Base-by-base conservation (phyloP, 2,888 invertebrate genomes). In the Pseudococcus viburni region DNA sequence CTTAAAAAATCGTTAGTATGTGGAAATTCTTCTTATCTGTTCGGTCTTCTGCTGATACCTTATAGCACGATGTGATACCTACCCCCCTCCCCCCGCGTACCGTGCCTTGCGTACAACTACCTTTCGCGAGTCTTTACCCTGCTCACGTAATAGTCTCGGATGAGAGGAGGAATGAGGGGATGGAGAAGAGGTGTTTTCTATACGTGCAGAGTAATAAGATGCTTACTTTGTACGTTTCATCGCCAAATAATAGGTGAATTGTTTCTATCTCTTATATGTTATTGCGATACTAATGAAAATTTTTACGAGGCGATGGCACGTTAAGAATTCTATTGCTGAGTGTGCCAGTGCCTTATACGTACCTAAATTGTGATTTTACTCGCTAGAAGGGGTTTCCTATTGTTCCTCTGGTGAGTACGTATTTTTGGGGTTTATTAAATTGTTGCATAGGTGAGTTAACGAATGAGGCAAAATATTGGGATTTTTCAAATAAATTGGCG, bases 1-100 rank as follows among this genome's bases (percentile, higher is more conserved):
- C 77, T 77, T 77, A 77, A 77, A 77, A 26, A 77, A 77, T 77
- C 39, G 77, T 77, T 77, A 77, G 77, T 77, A 39, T 77, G 33
- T 77, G 77, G 39, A 77, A 77, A 33, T 39, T 77, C 17, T 39
- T 77, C 17, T 77, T 39, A 77, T 77, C 68, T 77, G 26, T 33
- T 33, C 3, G 26, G 26, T 33, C 26, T 33, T 33, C 26, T 33
- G 26, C 26, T 33, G 77, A 33, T 77, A 22, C 39, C 73, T 17
- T n/a, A 64, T 2, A 33, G 64, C 12, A 64, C 6, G 17, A 33
- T 33, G 26, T 22, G 64, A 19, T 22, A 64, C 26, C 26, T 33
- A 33, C 26, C 1, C 26, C 26, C 26, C 26, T 33, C 26, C 26
- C 26, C 26, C 26, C 26, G 26, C 26, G 26, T 33, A 33, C 26